Percentiles rank a stretch among this genome's conserved stretches.
Evolutionary conservation across 2,888 invertebrate genomes (phyloP).

Genomic region (Tinea pellionella): DNA sequence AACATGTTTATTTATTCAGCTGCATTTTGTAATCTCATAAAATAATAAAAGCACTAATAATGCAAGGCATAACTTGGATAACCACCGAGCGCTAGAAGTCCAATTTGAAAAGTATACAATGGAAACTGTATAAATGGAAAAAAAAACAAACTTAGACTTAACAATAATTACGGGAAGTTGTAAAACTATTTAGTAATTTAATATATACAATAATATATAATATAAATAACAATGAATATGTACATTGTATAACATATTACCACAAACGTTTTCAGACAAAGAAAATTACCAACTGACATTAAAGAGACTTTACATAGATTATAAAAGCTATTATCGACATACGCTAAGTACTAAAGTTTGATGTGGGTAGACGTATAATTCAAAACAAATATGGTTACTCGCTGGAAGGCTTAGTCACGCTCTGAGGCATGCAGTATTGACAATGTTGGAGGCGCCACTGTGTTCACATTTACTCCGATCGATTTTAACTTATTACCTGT

Average conservation of each 20-base stretch:
- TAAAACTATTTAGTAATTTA: too few relatives aligned
- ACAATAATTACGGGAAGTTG: too few relatives aligned
- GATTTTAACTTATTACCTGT: background rate
- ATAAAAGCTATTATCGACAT: background rate
- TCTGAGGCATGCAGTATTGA: constrained; percentile 16
- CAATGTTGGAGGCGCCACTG: constrained; percentile 9
- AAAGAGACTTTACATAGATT: background rate
- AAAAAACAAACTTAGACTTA: too few relatives aligned
- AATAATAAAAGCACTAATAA: background rate
- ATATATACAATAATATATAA: too few relatives aligned
- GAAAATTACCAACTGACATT: background rate
- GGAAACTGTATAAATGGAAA: too few relatives aligned
- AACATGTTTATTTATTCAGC: constrained; percentile 3
- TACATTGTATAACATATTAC: too few relatives aligned
- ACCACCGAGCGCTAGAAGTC: too few relatives aligned
- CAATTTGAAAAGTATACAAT: too few relatives aligned
- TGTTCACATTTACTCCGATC: background rate
- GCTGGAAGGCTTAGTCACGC: constrained; percentile 17
- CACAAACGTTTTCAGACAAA: background rate
- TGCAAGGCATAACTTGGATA: background rate
- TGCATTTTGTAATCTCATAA: background rate
- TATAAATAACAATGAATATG: too few relatives aligned
- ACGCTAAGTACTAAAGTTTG: background rate
- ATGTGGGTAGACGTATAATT: background rate
- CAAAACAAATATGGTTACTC: constrained; percentile 10